Evolutionary conservation across 2,113 vertebrate species (phyloP).

Genomic region (Oncorhynchus mykiss): DNA sequence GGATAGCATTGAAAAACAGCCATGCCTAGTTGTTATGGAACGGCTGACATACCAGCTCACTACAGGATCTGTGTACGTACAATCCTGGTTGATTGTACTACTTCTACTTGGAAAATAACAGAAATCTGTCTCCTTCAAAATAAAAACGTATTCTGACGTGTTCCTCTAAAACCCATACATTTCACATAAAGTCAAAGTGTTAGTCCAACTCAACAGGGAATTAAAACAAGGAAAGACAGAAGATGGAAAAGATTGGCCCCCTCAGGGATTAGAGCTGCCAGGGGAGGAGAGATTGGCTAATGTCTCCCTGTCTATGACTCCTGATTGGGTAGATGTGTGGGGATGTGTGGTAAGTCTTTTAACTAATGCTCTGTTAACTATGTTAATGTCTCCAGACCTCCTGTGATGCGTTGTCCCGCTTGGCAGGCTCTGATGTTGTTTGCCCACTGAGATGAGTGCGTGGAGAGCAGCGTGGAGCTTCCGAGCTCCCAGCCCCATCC

Average conservation of each 20-base stretch:
- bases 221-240: slow-evolving; percentile 22
- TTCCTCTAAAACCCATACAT: slow-evolving; percentile 34
- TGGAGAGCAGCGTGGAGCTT: slow-evolving; percentile 6
- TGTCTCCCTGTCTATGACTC: slow-evolving; percentile 39
- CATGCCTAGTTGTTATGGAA: slow-evolving; percentile 2
- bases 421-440: slow-evolving; percentile 68
- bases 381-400: slow-evolving; percentile 68
- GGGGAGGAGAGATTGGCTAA: neutral
- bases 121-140: slow-evolving; percentile 10
- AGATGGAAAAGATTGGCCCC: slow-evolving; percentile 30
- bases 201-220: slow-evolving; percentile 26
- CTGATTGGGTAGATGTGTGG: slow-evolving; percentile 36
- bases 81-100: neutral
- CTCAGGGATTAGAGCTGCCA: slow-evolving; percentile 16
- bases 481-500: neutral
- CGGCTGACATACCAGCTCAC: neutral
- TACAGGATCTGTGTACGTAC: neutral
- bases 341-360: slow-evolving; percentile 18
- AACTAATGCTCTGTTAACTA: slow-evolving; percentile 64
- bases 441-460: slow-evolving; percentile 56
- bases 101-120: neutral
- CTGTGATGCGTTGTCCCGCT: slow-evolving; percentile 55
- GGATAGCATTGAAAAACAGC: slow-evolving; percentile 28
- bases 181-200: slow-evolving; percentile 34
- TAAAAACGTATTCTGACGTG: slow-evolving; percentile 36